phyloP scores from a whole-genome alignment of 2,888 invertebrate species.

The Euzophera pinguis region DNA sequence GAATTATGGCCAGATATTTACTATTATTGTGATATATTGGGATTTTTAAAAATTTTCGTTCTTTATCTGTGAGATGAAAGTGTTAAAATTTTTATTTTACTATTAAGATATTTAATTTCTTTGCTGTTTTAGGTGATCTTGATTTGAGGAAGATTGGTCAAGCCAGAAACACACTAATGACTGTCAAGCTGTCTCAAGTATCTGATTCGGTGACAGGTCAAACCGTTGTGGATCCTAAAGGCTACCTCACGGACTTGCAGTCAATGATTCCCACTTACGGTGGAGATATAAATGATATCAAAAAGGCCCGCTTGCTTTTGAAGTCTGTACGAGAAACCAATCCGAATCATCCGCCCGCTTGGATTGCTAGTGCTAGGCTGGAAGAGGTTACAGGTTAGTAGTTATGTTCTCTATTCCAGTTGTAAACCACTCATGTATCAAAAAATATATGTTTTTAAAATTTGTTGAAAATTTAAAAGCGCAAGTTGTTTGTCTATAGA shows the following conservation, averaged over 20 bases:
- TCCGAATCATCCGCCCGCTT: slow-evolving; percentile 99
- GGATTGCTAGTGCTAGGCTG: slow-evolving; percentile 98
- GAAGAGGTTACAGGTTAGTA: slow-evolving; percentile 97
- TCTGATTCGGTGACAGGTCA: slow-evolving; percentile 99
- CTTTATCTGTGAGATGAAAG: too few relatives aligned
- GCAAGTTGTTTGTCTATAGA: too few relatives aligned
- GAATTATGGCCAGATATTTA: neutral
- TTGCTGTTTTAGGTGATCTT: slow-evolving; percentile 83
- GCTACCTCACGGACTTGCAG: slow-evolving; percentile 99
- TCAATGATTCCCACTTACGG: slow-evolving; percentile 99
- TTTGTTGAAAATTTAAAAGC: too few relatives aligned
- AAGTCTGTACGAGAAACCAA: slow-evolving; percentile 99
- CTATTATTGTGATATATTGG: too few relatives aligned
- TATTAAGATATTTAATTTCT: too few relatives aligned
- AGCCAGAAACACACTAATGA: slow-evolving; percentile 99
- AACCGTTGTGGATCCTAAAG: slow-evolving; percentile 99
- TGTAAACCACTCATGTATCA: neutral
- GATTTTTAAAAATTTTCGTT: too few relatives aligned
- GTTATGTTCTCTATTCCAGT: neutral
- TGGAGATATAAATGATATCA: slow-evolving; percentile 98
- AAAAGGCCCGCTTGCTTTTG: slow-evolving; percentile 95
- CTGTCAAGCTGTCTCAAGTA: slow-evolving; percentile 97
- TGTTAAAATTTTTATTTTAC: too few relatives aligned
- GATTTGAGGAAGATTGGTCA: slow-evolving; percentile 99
- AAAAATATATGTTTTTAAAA: too few relatives aligned